These are phyloP conservation scores for Hipposideros larvatus DNA, from an alignment of 2,797 vertebrate species.

Conservation along the genomic window DNA sequence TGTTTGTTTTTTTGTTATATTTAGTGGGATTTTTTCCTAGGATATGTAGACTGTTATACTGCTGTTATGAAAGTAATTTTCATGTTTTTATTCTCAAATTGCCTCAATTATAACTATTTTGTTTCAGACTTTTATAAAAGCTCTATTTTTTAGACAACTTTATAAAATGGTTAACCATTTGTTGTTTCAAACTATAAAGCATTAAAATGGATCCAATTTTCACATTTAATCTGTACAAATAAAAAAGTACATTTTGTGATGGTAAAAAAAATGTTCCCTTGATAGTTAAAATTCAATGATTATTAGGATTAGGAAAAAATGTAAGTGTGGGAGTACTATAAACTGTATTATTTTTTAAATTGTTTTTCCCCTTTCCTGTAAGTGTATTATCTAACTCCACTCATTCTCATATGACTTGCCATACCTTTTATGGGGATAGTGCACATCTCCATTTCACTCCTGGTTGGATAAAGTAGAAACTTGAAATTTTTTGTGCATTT, in stretches of 20 bases:
- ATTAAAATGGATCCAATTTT: not conserved
- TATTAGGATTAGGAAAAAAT: conserved; percentile 48
- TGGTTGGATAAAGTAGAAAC: not conserved
- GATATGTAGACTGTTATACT: not conserved
- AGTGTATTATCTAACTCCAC: not conserved
- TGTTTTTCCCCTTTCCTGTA: not conserved
- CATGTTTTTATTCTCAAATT: conserved; percentile 29
- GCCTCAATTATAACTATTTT: conserved; percentile 12
- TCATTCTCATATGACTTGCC: not conserved
- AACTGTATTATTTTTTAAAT: not conserved
- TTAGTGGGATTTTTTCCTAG: not conserved
- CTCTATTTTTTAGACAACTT: conserved; percentile 23
- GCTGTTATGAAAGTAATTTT: conserved; percentile 35
- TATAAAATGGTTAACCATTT: conserved; percentile 30
- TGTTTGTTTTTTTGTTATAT: not conserved
- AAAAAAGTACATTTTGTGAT: conserved; percentile 29
- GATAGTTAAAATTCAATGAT: conserved; percentile 19
- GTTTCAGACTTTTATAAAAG: not conserved
- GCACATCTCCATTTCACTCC: not conserved
- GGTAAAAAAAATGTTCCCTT: conserved; percentile 25
- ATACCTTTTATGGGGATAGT: not conserved
- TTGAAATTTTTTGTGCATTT: not conserved
- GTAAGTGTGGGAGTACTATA: not conserved
- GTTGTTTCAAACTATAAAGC: conserved; percentile 1
- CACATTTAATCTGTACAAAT: conserved; percentile 4